A percentile compares a stretch with the other conserved stretches of the same genome.
Conservation (phyloP, 2,888 invertebrate species). For the Odontomyia ornata region DNA sequence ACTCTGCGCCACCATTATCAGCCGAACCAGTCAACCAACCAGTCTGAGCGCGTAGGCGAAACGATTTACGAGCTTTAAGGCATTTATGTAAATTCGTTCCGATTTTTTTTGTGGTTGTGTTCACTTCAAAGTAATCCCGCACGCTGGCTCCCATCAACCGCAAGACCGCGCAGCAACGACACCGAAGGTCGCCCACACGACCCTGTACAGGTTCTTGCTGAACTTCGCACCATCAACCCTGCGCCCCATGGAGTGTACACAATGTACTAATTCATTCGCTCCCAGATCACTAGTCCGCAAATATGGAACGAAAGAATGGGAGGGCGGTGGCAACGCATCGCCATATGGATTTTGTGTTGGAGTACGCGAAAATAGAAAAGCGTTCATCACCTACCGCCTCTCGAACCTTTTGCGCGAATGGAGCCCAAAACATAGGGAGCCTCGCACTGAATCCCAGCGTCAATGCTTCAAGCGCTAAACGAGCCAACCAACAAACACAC, state of each 20-base stretch:
- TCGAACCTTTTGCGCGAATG: too few species aligned
- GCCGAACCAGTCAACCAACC: background rate
- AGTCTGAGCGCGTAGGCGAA: slow-evolving; percentile 6
- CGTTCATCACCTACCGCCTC: background rate
- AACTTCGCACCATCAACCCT: too few species aligned
- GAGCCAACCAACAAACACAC: background rate
- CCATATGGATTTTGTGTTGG: too few species aligned
- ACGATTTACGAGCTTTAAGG: background rate
- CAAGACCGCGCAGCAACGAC: background rate
- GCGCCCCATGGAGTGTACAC: background rate
- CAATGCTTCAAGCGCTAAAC: background rate
- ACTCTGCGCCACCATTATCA: background rate
- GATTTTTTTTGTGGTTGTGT: background rate
- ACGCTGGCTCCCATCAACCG: background rate
- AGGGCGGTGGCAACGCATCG: background rate
- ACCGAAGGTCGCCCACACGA: slow-evolving; percentile 22
- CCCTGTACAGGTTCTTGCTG: slow-evolving; percentile 12
- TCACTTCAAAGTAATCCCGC: background rate
- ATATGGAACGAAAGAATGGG: background rate
- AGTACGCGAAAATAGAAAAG: background rate
- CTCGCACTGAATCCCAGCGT: background rate
- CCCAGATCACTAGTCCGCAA: slow-evolving; percentile 1
- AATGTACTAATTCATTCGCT: background rate
- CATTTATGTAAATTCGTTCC: background rate
- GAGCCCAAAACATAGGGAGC: background rate